phyloP scores from a whole-genome alignment of 2,113 vertebrate genomes.

The Channa maculata region DNA sequence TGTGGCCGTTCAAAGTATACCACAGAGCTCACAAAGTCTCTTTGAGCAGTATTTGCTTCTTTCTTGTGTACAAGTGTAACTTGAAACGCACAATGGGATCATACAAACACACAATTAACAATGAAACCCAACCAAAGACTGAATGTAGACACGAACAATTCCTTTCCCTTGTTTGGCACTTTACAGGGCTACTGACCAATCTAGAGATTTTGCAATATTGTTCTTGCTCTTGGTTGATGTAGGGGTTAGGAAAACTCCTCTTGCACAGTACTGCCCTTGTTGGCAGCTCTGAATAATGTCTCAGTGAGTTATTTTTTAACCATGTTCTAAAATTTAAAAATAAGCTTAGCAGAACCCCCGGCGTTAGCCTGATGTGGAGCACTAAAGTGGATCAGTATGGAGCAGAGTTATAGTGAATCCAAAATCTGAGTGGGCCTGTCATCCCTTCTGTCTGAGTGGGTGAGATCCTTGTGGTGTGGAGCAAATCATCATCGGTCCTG shows the following conservation, averaged over 20 bases:
- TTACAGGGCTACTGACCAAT: neutral
- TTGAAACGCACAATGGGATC: neutral
- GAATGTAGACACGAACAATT: slow-evolving; percentile 7
- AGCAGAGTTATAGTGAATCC: slow-evolving; percentile 38
- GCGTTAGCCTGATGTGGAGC: slow-evolving; percentile 26
- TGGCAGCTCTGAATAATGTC: slow-evolving; percentile 11
- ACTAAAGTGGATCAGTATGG: slow-evolving; percentile 55
- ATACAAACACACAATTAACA: slow-evolving; percentile 13
- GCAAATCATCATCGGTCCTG: slow-evolving; percentile 67
- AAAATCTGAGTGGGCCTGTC: slow-evolving; percentile 65
- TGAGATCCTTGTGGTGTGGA: slow-evolving; percentile 48
- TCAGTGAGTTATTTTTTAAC: slow-evolving; percentile 18
- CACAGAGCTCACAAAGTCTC: slow-evolving; percentile 22
- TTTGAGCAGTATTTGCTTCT: slow-evolving; percentile 20
- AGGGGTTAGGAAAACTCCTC: slow-evolving; percentile 19
- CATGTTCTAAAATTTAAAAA: slow-evolving; percentile 42
- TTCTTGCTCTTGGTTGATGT: slow-evolving; percentile 13
- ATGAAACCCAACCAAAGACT: neutral
- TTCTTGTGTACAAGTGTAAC: neutral
- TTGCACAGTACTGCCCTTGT: slow-evolving; percentile 1
- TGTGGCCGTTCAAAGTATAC: slow-evolving; percentile 25
- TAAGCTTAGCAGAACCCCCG: slow-evolving; percentile 22
- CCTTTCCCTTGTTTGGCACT: slow-evolving; percentile 29
- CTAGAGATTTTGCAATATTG: slow-evolving; percentile 5
- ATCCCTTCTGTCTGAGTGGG: slow-evolving; percentile 60